Conservation (phyloP, 2,113 vertebrate species). For the Desmodus rotundus region DNA sequence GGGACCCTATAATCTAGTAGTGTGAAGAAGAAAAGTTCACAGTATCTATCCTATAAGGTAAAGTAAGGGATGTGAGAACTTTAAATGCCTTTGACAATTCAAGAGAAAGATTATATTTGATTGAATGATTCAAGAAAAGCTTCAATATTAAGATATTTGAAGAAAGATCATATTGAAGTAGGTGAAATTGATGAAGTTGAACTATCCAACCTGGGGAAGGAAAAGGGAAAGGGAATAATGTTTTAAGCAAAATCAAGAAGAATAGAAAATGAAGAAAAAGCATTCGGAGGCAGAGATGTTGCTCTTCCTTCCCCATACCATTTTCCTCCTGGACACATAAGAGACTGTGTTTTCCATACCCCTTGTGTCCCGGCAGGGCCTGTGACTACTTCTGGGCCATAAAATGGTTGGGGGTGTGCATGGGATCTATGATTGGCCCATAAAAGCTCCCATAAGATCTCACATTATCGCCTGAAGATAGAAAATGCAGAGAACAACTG, state of each 20-base stretch:
- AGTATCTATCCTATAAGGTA: not conserved
- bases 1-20: not conserved
- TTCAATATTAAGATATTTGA: not conserved
- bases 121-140: not conserved
- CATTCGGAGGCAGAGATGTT: not conserved
- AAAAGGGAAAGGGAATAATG: not conserved
- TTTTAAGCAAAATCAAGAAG: not conserved
- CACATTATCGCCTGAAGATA: not conserved
- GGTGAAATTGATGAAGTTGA: not conserved
- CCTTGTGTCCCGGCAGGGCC: not conserved
- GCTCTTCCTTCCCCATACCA: not conserved
- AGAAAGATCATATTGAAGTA: not conserved
- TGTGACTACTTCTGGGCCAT: not conserved
- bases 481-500: not conserved
- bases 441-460: not conserved
- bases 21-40: not conserved
- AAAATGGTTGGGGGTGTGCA: not conserved
- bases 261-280: not conserved
- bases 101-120: not conserved
- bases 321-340: not conserved
- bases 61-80: not conserved
- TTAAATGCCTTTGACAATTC: not conserved
- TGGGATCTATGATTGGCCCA: not conserved
- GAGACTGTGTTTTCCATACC: not conserved
- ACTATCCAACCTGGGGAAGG: not conserved